Evolutionary conservation across 2,797 vertebrate genomes (phyloP).

Genomic region (Neosilurus hyrtlii): DNA sequence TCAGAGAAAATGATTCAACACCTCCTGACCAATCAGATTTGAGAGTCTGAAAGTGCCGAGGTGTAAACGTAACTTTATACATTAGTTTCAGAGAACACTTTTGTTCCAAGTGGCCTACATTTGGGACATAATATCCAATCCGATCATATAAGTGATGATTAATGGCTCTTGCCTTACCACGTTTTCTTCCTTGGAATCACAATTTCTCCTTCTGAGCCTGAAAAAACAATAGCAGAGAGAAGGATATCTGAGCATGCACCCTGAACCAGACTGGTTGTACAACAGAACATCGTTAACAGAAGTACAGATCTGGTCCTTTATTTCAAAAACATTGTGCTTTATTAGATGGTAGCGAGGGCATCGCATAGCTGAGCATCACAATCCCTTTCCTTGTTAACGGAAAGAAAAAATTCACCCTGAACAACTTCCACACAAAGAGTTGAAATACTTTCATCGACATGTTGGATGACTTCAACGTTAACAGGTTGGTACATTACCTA

Average conservation of each 20-base stretch:
- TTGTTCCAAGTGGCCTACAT: too few relatives aligned
- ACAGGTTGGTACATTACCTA: neutral
- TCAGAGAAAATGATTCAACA: neutral
- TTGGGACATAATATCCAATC: neutral
- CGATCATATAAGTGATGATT: neutral
- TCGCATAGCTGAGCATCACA: neutral
- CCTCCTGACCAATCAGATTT: neutral
- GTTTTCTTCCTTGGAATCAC: conserved; percentile 86
- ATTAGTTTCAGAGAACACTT: neutral
- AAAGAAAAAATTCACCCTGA: neutral
- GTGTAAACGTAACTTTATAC: neutral
- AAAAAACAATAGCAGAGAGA: neutral
- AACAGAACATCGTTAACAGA: neutral
- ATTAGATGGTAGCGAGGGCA: neutral
- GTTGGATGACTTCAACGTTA: neutral
- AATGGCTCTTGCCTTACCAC: conserved; percentile 75
- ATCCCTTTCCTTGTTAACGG: too few relatives aligned
- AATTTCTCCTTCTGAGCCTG: conserved; percentile 70
- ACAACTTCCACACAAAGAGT: neutral
- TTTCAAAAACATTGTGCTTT: neutral
- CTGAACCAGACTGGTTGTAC: neutral
- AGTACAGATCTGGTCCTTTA: neutral
- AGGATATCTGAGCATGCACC: neutral
- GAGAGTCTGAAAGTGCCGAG: neutral
- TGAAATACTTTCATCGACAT: neutral